Percentiles rank a stretch among this genome's conserved stretches.
Evolutionary conservation across 2,797 vertebrate genomes (phyloP).

Genomic region (Etheostoma nigrum): DNA sequence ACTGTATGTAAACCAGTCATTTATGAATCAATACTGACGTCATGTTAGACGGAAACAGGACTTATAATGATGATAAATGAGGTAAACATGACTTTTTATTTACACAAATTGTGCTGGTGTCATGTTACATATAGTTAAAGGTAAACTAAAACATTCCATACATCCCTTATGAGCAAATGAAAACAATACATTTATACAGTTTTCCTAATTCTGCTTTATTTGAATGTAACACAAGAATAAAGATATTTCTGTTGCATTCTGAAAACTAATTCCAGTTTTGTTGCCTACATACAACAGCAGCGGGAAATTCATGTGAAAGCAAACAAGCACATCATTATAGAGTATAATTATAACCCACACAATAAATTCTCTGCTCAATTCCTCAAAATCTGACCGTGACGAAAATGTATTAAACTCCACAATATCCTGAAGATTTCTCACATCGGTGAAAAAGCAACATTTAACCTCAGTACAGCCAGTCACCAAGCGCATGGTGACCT

Average conservation of each 20-base stretch:
- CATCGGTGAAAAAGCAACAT: constrained; percentile 29
- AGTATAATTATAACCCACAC: constrained; percentile 50
- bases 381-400: constrained; percentile 56
- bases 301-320: constrained; percentile 41
- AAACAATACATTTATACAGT: not conserved
- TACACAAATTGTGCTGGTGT: not conserved
- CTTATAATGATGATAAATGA: constrained; percentile 43
- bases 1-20: constrained; percentile 33
- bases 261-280: constrained; percentile 19
- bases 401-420: constrained; percentile 46
- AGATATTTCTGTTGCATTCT: constrained; percentile 23
- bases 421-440: constrained; percentile 40
- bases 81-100: constrained; percentile 1
- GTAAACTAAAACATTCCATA: not conserved
- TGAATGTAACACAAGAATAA: constrained; percentile 21
- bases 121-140: not conserved
- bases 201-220: not conserved
- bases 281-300: constrained; percentile 1
- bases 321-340: constrained; percentile 58
- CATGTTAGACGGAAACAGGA: not conserved
- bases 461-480: constrained; percentile 36
- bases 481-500: constrained; percentile 52
- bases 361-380: constrained; percentile 54
- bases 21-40: constrained; percentile 46
- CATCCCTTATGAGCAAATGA: not conserved